A percentile compares a stretch with the other conserved stretches of the same genome.
phyloP scores from a whole-genome alignment of 2,888 invertebrate genomes.

The Nezara viridula region DNA sequence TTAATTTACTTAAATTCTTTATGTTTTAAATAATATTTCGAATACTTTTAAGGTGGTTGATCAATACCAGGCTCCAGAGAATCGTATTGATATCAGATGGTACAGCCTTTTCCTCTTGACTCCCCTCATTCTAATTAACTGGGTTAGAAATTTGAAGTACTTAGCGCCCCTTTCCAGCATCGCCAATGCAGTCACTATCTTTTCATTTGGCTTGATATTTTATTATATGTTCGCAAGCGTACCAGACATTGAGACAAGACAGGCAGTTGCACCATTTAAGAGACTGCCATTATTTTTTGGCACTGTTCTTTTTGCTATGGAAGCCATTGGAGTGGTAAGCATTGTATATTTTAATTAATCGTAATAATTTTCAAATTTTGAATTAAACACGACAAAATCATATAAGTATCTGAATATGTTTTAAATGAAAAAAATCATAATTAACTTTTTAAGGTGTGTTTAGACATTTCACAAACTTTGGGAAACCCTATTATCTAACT shows the following conservation, averaged over 20 bases:
- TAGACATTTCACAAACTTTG: no score
- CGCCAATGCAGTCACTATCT: constrained; percentile 87
- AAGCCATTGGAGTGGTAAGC: constrained; percentile 92
- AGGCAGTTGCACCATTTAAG: constrained; percentile 76
- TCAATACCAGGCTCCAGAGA: constrained; percentile 60
- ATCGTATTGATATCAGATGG: constrained; percentile 67
- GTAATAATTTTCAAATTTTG: neutral
- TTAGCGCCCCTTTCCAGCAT: constrained; percentile 91
- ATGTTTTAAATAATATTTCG: neutral
- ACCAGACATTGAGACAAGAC: constrained; percentile 76
- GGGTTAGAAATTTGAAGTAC: constrained; percentile 86
- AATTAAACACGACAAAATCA: no score
- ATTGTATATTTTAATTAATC: neutral
- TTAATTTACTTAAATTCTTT: neutral
- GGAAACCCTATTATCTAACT: no score
- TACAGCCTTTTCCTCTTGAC: constrained; percentile 68
- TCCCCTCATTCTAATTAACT: constrained; percentile 81
- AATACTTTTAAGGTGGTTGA: constrained; percentile 63
- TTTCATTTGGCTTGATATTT: constrained; percentile 87
- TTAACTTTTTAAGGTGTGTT: no score
- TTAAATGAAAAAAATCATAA: no score
- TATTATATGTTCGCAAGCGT: constrained; percentile 86
- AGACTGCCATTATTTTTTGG: constrained; percentile 94
- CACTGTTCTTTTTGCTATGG: constrained; percentile 94
- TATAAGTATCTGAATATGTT: no score